Conservation (phyloP, 2,797 vertebrate species). For the Coilia nasus region DNA sequence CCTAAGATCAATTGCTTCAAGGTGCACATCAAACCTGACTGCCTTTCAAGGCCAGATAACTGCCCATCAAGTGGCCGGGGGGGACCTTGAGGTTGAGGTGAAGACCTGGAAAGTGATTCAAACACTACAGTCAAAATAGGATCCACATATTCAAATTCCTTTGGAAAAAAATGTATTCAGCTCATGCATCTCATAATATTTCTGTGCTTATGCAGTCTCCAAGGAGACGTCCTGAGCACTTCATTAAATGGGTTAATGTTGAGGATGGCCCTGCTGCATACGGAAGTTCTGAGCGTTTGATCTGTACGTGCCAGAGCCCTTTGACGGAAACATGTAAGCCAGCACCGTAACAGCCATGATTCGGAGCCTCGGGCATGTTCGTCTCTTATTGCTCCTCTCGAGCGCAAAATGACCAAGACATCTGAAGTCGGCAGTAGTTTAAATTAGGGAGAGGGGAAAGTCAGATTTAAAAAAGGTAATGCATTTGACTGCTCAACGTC, state of each 20-base stretch:
- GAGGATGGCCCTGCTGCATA: constrained; percentile 5
- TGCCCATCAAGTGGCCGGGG: background rate
- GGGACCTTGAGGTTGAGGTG: background rate
- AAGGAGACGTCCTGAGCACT: constrained; percentile 16
- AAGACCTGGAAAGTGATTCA: background rate
- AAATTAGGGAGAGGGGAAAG: background rate
- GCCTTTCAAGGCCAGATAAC: background rate
- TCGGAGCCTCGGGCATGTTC: background rate
- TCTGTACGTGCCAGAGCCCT: constrained; percentile 16
- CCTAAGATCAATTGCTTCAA: background rate
- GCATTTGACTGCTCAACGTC: background rate
- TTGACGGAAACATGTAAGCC: constrained; percentile 25
- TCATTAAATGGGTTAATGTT: constrained; percentile 12
- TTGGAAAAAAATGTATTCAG: background rate
- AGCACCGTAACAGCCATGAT: constrained; percentile 7
- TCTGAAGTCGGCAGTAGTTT: background rate
- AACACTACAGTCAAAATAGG: background rate
- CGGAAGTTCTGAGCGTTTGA: constrained; percentile 27
- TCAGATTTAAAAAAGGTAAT: background rate
- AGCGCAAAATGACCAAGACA: background rate
- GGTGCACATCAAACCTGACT: background rate
- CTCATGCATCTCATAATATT: constrained; percentile 10
- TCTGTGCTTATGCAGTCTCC: background rate
- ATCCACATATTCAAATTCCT: background rate
- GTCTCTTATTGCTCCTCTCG: constrained; percentile 1